Conservation (phyloP, 2,113 vertebrate species). For the Nettapus auritus region DNA sequence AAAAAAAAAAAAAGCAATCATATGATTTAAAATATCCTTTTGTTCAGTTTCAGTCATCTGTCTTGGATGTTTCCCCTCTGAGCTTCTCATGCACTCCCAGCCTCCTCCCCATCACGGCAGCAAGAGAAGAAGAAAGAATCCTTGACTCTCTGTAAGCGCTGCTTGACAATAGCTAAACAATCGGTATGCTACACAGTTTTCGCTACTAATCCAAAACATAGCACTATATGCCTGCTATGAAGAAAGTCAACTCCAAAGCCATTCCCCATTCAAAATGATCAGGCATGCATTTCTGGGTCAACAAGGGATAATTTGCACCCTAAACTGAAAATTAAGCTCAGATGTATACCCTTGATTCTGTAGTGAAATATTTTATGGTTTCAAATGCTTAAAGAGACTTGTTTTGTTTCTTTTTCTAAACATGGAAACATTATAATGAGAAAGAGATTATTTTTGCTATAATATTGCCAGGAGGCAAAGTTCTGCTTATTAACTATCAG, state of each 20-base stretch:
- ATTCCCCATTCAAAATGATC: neutral
- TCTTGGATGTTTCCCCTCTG: neutral
- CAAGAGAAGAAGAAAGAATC: neutral
- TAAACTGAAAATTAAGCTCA: neutral
- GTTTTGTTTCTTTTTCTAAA: neutral
- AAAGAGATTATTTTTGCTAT: neutral
- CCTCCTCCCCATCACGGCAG: neutral
- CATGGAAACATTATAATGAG: neutral
- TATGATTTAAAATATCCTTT: neutral
- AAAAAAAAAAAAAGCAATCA: neutral
- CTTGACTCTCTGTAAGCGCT: neutral
- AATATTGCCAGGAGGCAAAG: neutral
- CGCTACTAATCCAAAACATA: neutral
- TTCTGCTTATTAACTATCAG: neutral
- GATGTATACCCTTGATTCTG: neutral
- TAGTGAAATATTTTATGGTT: neutral
- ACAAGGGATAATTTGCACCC: neutral
- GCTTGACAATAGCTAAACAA: neutral
- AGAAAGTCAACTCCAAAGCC: neutral
- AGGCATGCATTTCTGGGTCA: neutral
- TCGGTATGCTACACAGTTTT: neutral
- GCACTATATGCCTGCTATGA: neutral
- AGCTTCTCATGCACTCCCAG: fast-evolving
- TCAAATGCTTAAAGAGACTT: neutral
- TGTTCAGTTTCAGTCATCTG: neutral